phyloP scores from a whole-genome alignment of 2,888 invertebrate species.

The Colletes collaris region DNA sequence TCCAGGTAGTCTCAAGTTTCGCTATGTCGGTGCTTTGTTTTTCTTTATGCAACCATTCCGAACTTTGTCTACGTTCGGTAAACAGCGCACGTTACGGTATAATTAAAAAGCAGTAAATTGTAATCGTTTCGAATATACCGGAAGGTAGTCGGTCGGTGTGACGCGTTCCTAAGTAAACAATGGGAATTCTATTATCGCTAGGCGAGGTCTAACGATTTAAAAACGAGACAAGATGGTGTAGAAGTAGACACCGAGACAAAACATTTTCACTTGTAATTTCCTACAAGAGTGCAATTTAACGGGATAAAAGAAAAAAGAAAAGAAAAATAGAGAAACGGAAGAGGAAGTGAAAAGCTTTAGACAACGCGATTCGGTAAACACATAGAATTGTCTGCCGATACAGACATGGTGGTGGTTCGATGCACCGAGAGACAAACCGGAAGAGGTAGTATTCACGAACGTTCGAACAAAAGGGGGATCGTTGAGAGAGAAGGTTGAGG shows the following conservation, averaged over 20 bases:
- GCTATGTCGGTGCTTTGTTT: no score
- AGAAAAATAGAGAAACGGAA: constrained; percentile 11
- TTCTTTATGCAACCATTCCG: no score
- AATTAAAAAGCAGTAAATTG: no score
- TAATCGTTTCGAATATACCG: background rate
- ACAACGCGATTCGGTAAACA: constrained; percentile 26
- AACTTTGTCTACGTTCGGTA: no score
- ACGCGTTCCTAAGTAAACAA: constrained; percentile 40
- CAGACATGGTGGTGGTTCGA: constrained; percentile 27
- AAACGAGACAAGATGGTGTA: constrained; percentile 21
- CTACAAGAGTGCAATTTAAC: constrained; percentile 46
- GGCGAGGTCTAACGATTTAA: constrained; percentile 42
- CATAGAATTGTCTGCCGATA: constrained; percentile 46
- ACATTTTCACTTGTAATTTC: constrained; percentile 54
- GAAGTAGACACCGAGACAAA: constrained; percentile 31
- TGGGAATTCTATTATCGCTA: constrained; percentile 37
- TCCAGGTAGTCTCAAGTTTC: no score
- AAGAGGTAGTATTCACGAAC: background rate
- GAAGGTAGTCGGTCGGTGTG: constrained; percentile 26
- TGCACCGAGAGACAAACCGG: background rate
- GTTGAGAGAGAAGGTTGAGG: background rate
- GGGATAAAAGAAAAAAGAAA: background rate
- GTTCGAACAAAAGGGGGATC: constrained; percentile 10
- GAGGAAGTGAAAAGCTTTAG: background rate
- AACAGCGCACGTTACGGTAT: no score